Percentiles rank a stretch among this genome's conserved stretches.
These are phyloP conservation scores for Galleria mellonella DNA, from an alignment of 1,140 invertebrate species.

Conservation along the genomic window DNA sequence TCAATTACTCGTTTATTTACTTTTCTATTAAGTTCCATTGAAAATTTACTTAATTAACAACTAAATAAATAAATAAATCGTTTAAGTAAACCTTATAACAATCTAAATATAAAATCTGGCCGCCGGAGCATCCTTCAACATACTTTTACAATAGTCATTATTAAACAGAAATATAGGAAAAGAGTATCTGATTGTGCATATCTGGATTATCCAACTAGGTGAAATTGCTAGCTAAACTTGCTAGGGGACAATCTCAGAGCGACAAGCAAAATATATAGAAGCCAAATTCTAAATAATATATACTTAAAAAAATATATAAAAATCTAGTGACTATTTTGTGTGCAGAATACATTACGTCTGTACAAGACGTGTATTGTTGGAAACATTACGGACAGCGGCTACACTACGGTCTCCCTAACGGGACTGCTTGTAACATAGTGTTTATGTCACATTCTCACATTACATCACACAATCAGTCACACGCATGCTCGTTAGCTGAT, in stretches of 20 bases:
- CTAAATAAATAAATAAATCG: too few species aligned
- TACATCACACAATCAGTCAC: constrained; percentile 36
- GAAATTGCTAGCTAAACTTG: not conserved
- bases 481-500: constrained; percentile 4
- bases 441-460: constrained; percentile 50
- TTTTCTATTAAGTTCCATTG: too few species aligned
- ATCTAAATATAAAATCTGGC: too few species aligned
- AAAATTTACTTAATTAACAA: too few species aligned
- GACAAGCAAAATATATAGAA: not conserved
- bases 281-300: not conserved
- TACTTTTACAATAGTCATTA: not conserved
- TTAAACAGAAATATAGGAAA: not conserved
- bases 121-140: too few species aligned
- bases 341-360: constrained; percentile 67
- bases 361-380: constrained; percentile 16
- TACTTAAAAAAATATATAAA: constrained; percentile 6
- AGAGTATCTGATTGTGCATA: constrained; percentile 29
- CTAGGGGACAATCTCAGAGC: constrained; percentile 1
- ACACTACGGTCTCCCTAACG: constrained; percentile 10
- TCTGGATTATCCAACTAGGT: constrained; percentile 64
- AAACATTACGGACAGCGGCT: constrained; percentile 13
- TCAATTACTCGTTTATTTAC: too few species aligned
- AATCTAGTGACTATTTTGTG: constrained; percentile 37
- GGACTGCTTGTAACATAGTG: not conserved
- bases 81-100: too few species aligned